A percentile compares a stretch with the other conserved stretches of the same genome.
Evolutionary conservation across 2,888 invertebrate species (phyloP).

Genomic region (Diaphora mendica): DNA sequence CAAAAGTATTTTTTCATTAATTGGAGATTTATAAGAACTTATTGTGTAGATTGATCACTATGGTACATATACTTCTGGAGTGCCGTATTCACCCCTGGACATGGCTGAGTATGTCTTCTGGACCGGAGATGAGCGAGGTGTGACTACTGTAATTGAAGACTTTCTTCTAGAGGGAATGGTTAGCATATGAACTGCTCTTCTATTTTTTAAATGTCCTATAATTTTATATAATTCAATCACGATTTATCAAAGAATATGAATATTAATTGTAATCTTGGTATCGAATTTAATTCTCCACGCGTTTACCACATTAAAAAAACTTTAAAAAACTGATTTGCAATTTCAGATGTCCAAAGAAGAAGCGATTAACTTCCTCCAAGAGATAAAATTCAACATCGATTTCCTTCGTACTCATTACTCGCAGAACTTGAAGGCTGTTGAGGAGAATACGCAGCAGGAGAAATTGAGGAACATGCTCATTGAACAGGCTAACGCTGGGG

Average conservation of each 20-base stretch:
- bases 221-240: not conserved
- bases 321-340: too few species aligned
- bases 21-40: not conserved
- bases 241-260: not conserved
- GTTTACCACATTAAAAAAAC: too few species aligned
- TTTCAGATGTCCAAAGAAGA: conserved; percentile 91
- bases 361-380: conserved; percentile 91
- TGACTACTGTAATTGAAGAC: conserved; percentile 91
- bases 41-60: conserved; percentile 84
- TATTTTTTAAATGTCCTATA: not conserved
- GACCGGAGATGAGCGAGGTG: conserved; percentile 93
- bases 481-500: conserved; percentile 78
- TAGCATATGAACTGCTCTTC: conserved; percentile 51
- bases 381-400: conserved; percentile 91
- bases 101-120: conserved; percentile 94
- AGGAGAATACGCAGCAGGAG: conserved; percentile 79
- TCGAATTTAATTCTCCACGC: not conserved
- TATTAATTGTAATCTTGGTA: not conserved
- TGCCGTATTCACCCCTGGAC: conserved; percentile 91
- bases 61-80: conserved; percentile 81
- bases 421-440: conserved; percentile 77
- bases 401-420: conserved; percentile 89
- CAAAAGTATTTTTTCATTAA: too few species aligned
- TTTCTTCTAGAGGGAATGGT: conserved; percentile 92
- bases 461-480: conserved; percentile 73